A percentile compares a stretch with the other conserved stretches of the same genome.
Conservation (phyloP, 2,888 invertebrate genomes). For the Rhagonycha fulva region DNA sequence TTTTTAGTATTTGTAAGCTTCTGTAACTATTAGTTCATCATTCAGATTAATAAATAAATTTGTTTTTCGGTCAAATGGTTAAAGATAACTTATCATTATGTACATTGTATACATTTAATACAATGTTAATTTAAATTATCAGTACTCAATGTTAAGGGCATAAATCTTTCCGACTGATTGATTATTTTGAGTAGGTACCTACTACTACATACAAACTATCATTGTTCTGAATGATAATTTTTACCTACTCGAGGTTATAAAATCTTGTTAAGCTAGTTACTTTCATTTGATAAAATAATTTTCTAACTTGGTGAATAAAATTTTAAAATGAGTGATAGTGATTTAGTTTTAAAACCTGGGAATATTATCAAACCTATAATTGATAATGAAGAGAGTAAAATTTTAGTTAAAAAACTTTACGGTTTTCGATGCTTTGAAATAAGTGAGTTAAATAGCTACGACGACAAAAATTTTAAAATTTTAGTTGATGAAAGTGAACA, state of each 20-base stretch:
- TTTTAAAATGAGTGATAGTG: slow-evolving; percentile 33
- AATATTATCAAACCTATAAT: slow-evolving; percentile 63
- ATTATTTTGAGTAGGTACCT: too few relatives aligned
- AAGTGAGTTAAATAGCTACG: slow-evolving; percentile 72
- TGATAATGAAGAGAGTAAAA: slow-evolving; percentile 58
- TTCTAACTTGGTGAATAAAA: background rate
- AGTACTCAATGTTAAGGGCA: background rate
- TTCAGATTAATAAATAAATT: background rate
- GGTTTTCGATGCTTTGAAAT: slow-evolving; percentile 64
- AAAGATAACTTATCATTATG: background rate
- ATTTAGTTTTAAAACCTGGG: slow-evolving; percentile 57
- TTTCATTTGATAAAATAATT: slow-evolving; percentile 9
- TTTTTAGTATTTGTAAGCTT: background rate
- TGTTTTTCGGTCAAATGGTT: background rate
- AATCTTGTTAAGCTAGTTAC: slow-evolving; percentile 35
- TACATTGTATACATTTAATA: background rate
- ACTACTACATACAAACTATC: too few relatives aligned
- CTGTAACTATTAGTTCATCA: background rate
- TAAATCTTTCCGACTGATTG: background rate
- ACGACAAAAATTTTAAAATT: slow-evolving; percentile 77
- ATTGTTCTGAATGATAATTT: background rate
- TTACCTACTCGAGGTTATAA: background rate
- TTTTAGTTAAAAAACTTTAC: slow-evolving; percentile 63
- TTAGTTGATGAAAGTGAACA: slow-evolving; percentile 56
- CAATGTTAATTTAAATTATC: background rate